Percentiles rank a stretch among this genome's conserved stretches.
Evolutionary conservation across 2,113 vertebrate genomes (phyloP).

Genomic region (Oncorhynchus tshawytscha): DNA sequence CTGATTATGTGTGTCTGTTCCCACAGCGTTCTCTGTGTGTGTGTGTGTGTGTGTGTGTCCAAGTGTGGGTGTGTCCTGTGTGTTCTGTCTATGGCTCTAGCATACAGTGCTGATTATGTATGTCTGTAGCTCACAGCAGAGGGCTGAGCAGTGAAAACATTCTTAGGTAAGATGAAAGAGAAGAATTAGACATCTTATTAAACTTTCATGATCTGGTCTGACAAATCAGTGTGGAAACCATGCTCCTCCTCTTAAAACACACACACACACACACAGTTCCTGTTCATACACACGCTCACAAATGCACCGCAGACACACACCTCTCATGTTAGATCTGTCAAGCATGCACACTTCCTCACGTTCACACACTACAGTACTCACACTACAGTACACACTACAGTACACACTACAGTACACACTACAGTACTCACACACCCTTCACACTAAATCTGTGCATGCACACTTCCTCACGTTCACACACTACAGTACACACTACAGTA

Average conservation of each 20-base stretch:
- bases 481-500: no score
- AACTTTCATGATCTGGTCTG: slow-evolving; percentile 21
- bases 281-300: background rate
- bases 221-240: slow-evolving; percentile 1
- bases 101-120: background rate
- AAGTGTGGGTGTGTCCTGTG: no score
- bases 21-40: no score
- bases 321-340: no score
- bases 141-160: background rate
- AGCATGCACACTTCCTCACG: background rate
- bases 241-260: background rate
- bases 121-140: background rate
- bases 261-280: background rate
- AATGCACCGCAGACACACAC: background rate
- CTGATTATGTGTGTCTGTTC: no score
- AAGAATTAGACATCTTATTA: slow-evolving; percentile 9
- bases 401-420: no score
- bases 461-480: no score
- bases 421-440: no score
- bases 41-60: no score
- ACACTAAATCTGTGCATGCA: no score
- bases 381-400: no score
- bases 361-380: background rate
- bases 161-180: slow-evolving; percentile 6
- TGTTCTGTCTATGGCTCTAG: background rate